Evolutionary conservation across 1,140 invertebrate genomes (phyloP).

Genomic region (Idris sp.): DNA sequence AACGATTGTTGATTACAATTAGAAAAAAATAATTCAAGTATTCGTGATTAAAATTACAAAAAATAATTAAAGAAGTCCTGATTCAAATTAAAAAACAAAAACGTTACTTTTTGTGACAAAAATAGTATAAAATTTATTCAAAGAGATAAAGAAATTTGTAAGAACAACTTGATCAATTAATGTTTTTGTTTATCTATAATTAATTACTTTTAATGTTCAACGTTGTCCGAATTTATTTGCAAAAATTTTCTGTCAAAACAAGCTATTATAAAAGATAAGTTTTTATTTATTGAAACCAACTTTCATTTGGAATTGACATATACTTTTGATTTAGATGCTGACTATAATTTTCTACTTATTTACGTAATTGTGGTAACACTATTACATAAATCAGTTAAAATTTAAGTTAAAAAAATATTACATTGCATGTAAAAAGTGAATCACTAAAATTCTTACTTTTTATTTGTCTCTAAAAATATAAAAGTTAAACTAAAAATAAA

Average conservation of each 20-base stretch:
- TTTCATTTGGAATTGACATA: conserved; percentile 34
- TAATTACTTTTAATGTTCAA: not conserved
- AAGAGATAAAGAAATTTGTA: too few species aligned
- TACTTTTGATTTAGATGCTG: conserved; percentile 5
- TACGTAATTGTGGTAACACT: conserved; percentile 36
- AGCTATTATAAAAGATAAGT: too few species aligned
- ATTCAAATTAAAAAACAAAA: too few species aligned
- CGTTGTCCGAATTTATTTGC: too few species aligned
- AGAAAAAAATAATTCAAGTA: too few species aligned
- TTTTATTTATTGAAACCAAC: conserved; percentile 28
- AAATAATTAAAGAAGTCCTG: too few species aligned
- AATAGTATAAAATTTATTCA: too few species aligned
- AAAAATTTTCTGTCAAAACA: not conserved
- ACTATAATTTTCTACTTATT: conserved; percentile 39
- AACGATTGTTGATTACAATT: too few species aligned
- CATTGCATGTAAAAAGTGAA: conserved; percentile 11
- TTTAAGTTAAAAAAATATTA: conserved; percentile 12
- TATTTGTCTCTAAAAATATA: too few species aligned
- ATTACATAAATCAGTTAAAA: conserved; percentile 33
- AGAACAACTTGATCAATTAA: conserved; percentile 1
- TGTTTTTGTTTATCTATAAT: not conserved
- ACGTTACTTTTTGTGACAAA: too few species aligned
- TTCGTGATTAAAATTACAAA: too few species aligned
- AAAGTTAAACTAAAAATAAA: conserved; percentile 1
- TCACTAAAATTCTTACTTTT: conserved; percentile 6